Conservation (phyloP, 2,888 invertebrate species). For the Himalopsyche kuldschensis region DNA sequence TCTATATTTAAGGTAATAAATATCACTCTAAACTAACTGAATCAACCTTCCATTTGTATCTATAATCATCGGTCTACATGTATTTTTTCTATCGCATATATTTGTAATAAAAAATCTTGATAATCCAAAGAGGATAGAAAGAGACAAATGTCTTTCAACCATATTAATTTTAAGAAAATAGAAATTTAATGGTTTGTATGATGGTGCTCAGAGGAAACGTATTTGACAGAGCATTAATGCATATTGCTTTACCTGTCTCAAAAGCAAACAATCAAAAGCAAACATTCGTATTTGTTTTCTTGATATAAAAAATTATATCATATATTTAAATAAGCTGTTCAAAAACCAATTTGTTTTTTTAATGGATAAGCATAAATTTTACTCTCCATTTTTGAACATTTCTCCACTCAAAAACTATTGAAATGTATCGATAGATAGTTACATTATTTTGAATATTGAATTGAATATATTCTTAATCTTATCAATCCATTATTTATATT, state of each 20-base stretch:
- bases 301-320: no score
- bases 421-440: no score
- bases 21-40: not conserved
- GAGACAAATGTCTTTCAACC: not conserved
- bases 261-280: no score
- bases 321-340: no score
- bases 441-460: no score
- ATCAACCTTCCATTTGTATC: constrained; percentile 24
- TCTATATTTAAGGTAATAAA: not conserved
- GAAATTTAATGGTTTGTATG: not conserved
- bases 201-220: not conserved
- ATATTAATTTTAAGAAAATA: not conserved
- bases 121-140: not conserved
- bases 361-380: no score
- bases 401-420: no score
- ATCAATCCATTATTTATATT: no score
- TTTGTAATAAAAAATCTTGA: not conserved
- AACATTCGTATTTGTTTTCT: no score
- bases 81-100: constrained; percentile 18
- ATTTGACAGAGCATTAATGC: not conserved
- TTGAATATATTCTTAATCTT: no score
- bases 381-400: no score
- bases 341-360: no score
- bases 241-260: not conserved
- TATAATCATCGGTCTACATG: not conserved